These are phyloP conservation scores for Papilio machaon DNA, from an alignment of 1,140 invertebrate species.

Conservation along the genomic window DNA sequence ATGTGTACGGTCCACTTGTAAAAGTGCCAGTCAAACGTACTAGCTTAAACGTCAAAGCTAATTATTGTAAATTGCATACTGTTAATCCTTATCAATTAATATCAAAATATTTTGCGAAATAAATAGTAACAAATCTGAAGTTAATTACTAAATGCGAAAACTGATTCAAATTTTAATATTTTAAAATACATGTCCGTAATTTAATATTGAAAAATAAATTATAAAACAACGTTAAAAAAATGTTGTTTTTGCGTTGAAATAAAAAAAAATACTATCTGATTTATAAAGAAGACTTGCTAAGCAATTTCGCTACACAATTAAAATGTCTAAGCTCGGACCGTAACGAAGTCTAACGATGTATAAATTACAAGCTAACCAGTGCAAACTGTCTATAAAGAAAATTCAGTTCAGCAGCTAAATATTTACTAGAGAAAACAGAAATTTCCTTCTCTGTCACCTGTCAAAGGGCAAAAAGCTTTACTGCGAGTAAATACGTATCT, in stretches of 20 bases:
- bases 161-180: no score
- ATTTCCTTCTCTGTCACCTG: conserved; percentile 28
- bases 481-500: background rate
- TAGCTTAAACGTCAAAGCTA: background rate
- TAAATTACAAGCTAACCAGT: conserved; percentile 34
- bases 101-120: background rate
- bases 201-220: no score
- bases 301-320: background rate
- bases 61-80: background rate
- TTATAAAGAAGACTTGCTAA: no score
- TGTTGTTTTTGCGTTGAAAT: no score
- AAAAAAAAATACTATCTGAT: no score
- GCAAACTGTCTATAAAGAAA: conserved; percentile 29
- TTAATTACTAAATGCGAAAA: no score
- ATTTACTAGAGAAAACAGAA: conserved; percentile 37
- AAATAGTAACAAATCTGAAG: no score
- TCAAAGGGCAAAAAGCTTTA: conserved; percentile 31
- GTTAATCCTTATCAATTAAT: background rate
- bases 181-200: no score
- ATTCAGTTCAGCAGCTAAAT: conserved; percentile 37
- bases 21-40: background rate
- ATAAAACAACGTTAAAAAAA: no score
- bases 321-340: background rate
- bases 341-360: conserved; percentile 32
- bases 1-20: background rate